Conservation (phyloP, 2,797 vertebrate genomes). For the Halcyon badia region DNA sequence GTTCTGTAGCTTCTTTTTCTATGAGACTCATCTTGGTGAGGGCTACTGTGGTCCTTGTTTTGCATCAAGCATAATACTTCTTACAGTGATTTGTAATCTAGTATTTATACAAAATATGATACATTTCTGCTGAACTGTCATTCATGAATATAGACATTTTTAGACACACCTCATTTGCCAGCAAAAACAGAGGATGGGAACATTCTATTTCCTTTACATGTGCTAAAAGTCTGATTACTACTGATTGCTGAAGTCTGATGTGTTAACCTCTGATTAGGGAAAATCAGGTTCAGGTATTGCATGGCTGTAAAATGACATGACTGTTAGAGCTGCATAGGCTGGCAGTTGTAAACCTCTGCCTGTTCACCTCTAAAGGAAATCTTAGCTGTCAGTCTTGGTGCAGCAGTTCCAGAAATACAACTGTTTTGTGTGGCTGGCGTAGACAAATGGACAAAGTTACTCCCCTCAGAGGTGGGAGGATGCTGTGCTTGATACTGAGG, state of each 20-base stretch:
- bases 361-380: not conserved
- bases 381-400: not conserved
- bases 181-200: not conserved
- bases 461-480: not conserved
- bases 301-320: not conserved
- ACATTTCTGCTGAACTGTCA: conserved; percentile 33
- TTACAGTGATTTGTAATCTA: conserved; percentile 34
- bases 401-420: not conserved
- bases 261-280: not conserved
- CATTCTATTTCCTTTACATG: not conserved
- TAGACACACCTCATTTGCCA: not conserved
- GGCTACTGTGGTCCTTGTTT: conserved; percentile 1
- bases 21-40: conserved; percentile 9
- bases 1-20: not conserved
- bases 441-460: not conserved
- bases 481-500: not conserved
- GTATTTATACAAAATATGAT: conserved; percentile 31
- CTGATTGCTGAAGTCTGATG: not conserved
- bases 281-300: not conserved
- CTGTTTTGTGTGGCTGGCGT: not conserved
- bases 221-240: not conserved
- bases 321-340: not conserved
- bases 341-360: not conserved
- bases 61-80: not conserved
- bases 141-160: conserved; percentile 5